These are phyloP conservation scores for Pantala flavescens DNA, from an alignment of 1,140 invertebrate species.

Conservation along the genomic window DNA sequence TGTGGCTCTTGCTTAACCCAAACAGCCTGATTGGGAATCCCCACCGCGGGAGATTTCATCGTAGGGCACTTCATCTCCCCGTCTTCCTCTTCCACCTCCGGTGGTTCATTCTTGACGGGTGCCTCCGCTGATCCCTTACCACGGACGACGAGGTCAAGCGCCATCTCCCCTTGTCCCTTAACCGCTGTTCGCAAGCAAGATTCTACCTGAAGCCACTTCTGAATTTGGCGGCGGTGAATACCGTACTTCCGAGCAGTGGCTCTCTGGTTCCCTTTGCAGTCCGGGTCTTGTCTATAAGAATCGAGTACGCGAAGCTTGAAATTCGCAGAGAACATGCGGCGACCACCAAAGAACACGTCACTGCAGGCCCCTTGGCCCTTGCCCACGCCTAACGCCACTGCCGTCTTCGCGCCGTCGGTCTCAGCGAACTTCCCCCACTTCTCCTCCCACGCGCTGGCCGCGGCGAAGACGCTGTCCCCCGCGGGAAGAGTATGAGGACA, in stretches of 20 bases:
- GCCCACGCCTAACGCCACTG: no score
- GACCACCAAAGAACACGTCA: neutral
- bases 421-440: no score
- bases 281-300: conserved; percentile 67
- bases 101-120: neutral
- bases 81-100: neutral
- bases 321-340: conserved; percentile 70
- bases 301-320: conserved; percentile 78
- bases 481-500: neutral
- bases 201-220: conserved; percentile 80
- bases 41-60: neutral
- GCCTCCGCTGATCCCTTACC: conserved; percentile 18
- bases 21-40: neutral
- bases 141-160: conserved; percentile 14
- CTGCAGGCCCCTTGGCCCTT: no score
- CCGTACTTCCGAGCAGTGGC: conserved; percentile 77
- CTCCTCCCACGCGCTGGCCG: no score
- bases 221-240: conserved; percentile 73
- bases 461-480: neutral
- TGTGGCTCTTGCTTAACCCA: neutral
- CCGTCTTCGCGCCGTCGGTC: no score
- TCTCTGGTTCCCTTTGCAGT: conserved; percentile 73
- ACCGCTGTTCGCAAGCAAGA: conserved; percentile 47
- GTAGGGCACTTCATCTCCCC: neutral
- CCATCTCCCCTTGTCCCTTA: neutral